Conservation (phyloP, 2,113 vertebrate genomes). For the Cranoglanis bouderius region DNA sequence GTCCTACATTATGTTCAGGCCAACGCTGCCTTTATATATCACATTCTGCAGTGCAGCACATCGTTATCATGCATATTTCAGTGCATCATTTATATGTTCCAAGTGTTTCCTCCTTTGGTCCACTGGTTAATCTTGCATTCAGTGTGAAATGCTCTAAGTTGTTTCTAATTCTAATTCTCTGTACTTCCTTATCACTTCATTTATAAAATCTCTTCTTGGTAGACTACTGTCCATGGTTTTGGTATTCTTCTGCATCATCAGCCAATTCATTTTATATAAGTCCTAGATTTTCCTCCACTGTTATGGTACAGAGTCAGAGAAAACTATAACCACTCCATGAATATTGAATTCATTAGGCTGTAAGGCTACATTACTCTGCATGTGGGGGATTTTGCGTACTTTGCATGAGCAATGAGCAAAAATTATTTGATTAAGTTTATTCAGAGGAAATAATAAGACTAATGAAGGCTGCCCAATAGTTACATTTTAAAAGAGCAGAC, state of each 20-base stretch:
- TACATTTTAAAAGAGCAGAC: neutral
- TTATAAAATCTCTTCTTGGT: neutral
- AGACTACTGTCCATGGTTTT: neutral
- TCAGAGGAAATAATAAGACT: conserved; percentile 3
- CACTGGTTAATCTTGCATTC: conserved; percentile 33
- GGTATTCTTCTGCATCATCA: neutral
- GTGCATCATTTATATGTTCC: conserved; percentile 23
- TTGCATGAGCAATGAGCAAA: conserved; percentile 5
- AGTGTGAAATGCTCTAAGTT: neutral
- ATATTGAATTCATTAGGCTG: neutral
- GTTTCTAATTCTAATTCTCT: neutral
- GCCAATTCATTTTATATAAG: neutral
- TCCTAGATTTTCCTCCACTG: neutral
- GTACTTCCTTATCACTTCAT: neutral
- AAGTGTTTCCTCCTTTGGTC: neutral
- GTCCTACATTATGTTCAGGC: neutral
- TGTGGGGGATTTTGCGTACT: neutral
- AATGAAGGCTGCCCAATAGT: conserved; percentile 11
- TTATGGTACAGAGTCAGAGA: neutral
- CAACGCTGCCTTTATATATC: neutral
- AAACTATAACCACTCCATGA: neutral
- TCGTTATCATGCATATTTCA: conserved; percentile 26
- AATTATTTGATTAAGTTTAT: conserved; percentile 8
- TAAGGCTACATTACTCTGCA: neutral
- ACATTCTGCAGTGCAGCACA: conserved; percentile 10